Evolutionary conservation across 1,140 invertebrate genomes (phyloP), one percentile per base, ranked within the genome.

Genomic region (Heterodera carotae): DNA sequence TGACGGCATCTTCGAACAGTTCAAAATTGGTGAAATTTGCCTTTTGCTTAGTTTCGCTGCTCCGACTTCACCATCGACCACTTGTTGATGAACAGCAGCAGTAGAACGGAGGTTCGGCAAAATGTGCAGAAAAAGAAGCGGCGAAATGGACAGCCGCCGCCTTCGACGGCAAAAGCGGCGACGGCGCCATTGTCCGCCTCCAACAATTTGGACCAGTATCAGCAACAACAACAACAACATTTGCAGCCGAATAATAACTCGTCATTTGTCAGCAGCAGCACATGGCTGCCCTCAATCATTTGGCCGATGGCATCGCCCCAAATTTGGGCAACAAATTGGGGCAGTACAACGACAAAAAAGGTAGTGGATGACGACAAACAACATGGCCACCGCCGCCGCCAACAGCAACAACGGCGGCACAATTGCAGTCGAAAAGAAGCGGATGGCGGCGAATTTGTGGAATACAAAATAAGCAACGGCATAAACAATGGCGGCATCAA

Each of bases 51-150:
- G 53, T 53, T 39, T 25, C 25, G 33, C n/a, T 53, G 25, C 53
- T 48, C 70, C 31, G 31, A 69, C 36, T 78, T 80, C 76, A 69
- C 60, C 34, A 71, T 78, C 31, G 79, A 76, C 29, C 25, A 34
- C n/a, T 62, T 80, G 34, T 70, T 80, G 73, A 76, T 25, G 43
- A 34, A 75, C 27, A 36, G n/a, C 6, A 75, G 18, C 39, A 75
- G 34, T 2, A 15, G 15, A 34, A 29, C 10, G 29, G 39, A 34
- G 53, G 12, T 2, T n/a, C 39, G 39, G 12, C 39, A 43, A 12
- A 43, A 43, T 43, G 2, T 12, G 39, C 6, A 6, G 39, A 12
- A 43, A 43, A 6, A 12, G 6, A 43, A 43, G 39, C 6, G 12
- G 2, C 39, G 12, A 43, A 43, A 43, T 6, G 6, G 39, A 12